phyloP scores from a whole-genome alignment of 2,113 vertebrate species.

The Gallinago undulata region DNA sequence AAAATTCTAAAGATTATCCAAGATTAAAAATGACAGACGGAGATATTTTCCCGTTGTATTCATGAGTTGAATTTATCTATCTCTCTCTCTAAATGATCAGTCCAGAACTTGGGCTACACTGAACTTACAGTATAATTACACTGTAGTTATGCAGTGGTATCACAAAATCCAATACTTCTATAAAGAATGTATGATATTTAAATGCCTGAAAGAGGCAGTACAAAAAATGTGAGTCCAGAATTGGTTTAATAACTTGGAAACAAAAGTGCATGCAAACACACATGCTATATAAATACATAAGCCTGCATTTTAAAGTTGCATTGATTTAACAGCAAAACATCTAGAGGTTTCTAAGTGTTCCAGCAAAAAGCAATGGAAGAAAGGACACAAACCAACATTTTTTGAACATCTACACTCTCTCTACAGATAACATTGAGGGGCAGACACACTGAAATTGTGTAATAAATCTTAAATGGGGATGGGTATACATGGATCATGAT shows the following conservation, averaged over 20 bases:
- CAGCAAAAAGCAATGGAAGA: background rate
- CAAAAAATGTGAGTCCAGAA: background rate
- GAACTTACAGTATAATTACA: background rate
- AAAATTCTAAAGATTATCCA: background rate
- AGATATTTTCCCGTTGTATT: background rate
- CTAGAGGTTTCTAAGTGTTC: background rate
- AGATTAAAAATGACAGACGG: background rate
- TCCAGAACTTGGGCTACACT: background rate
- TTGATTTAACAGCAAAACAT: background rate
- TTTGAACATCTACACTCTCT: background rate
- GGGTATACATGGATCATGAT: rapidly evolving
- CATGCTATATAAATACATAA: background rate
- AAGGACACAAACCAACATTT: background rate
- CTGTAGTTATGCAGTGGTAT: background rate
- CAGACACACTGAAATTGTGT: background rate
- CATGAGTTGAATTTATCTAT: background rate
- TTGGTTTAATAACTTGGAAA: background rate
- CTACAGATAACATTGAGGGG: background rate
- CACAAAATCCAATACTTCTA: background rate
- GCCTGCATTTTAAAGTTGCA: background rate
- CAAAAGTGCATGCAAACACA: background rate
- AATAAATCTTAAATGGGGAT: background rate
- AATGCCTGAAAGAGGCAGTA: background rate
- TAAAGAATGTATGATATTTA: background rate
- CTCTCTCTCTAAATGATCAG: background rate